Base-by-base conservation (phyloP, 2,888 invertebrate species). In the Allolobophora icterica region DNA sequence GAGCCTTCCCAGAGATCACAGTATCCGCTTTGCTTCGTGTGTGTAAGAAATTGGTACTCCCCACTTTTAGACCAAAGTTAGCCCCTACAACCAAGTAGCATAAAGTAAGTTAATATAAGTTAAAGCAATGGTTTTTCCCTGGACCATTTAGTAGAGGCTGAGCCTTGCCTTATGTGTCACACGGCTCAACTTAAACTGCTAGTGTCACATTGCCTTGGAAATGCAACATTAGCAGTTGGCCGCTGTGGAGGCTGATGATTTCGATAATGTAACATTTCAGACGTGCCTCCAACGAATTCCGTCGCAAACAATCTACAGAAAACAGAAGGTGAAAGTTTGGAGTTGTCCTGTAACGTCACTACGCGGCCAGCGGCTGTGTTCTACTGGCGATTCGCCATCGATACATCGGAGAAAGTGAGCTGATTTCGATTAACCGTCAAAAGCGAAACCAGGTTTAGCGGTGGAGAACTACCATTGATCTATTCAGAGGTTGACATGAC, bases 241-340 rank as follows among this genome's bases (percentile, higher is more conserved):
- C 8, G 30, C n/a, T n/a, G n/a, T 8, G 71, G 30, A 30, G 71
- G 71, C 8, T n/a, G n/a, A 11, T 71, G n/a, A 71, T 30, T 71
- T 3, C 5, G 8, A 30, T 71, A 13, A 71, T 8, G 13, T 52
- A 52, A 52, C 33, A 84, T 35, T 87, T 17, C 38, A 87, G 87
- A 87, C 33, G 19, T 8, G 4, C 52, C 89, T 42, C 45, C 52
- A 40, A 89, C 89, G 21, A 42, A 30, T 40, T 24, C 33, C 8
- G 89, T n/a, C 8, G 0, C 87, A 34, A 1, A 15, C 2, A 24
- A 35, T 17, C 87, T 87, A 19, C 34, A 34, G 21, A 87, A 34
- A 87, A 87, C 30, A 38, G 87, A 87, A 24, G 87, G 87, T 17
- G 87, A 87, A 5, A 87, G 87, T 38, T 38, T 87, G 87, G 35